Base-by-base conservation (phyloP, 2,797 vertebrate species). In the Scolopax bukidnonensis region DNA sequence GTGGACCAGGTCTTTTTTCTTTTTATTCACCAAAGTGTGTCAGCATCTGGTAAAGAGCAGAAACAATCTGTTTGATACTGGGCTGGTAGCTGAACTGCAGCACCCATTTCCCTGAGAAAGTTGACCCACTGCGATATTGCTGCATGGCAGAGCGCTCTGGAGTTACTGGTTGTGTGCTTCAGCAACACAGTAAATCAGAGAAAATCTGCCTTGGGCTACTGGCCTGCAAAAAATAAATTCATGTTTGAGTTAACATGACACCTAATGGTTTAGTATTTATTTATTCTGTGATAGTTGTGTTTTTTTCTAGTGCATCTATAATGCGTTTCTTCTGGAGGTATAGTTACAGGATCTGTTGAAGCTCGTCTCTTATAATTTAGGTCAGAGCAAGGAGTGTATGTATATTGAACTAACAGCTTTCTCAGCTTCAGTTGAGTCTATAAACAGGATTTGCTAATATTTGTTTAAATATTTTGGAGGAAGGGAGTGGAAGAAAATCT, bases 351-450 rank as follows among this genome's bases (percentile, higher is more conserved):
- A 91, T 86, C 54, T 96, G 85, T 92, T 96, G 91, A 98, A 97
- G 86, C 63, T 90, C 89, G 89, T 96, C 78, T 93, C 94, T 95
- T 97, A 60, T 80, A 96, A 97, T 97, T 97, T 96, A 95, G 96
- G 96, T 96, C 96, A 97, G 77, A 75, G 70, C 93, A 92, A 36
- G 68, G 73, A 94, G 87, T 87, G 54, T 87, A 54, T 84, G 50
- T 73, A 56, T 45, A 71, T 85, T 82, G 84, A 94, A 83, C 83
- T 90, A 97, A 89, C 80, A 95, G 71, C 77, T 90, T 94, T 85
- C 57, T 40, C 65, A 60, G 76, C 47, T 83, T 93, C 64, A 17
- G 6, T 5, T 79, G 90, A 73, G 75, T 45, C 30, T 88, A 40
- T 45, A 71, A 63, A 73, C 30, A 80, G 45, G 10, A 38, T 92